Evolutionary conservation across 1,140 invertebrate species (phyloP).

Genomic region (Popillia japonica): DNA sequence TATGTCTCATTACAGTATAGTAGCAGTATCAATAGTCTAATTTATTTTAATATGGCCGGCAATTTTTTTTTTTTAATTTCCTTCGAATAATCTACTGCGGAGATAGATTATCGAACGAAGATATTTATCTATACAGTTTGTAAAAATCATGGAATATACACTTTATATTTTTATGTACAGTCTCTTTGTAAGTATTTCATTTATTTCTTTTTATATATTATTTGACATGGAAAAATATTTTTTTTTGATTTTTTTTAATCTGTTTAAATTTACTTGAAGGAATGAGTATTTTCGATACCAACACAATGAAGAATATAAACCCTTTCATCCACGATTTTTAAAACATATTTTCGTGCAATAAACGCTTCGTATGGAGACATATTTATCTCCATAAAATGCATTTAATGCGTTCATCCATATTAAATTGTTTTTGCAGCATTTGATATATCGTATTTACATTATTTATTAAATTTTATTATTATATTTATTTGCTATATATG

Average conservation of each 20-base stretch:
- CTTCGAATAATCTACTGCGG: not conserved
- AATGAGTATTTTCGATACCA: no score
- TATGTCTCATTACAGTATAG: constrained; percentile 27
- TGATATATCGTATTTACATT: no score
- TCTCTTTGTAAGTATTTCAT: not conserved
- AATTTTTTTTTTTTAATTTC: constrained; percentile 35
- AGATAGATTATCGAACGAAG: not conserved
- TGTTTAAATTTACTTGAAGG: not conserved
- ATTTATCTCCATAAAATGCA: no score
- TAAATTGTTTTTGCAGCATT: no score
- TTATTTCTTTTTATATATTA: not conserved
- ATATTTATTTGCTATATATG: no score
- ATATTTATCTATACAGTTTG: constrained; percentile 2
- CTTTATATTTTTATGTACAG: not conserved
- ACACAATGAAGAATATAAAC: no score
- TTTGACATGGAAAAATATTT: not conserved
- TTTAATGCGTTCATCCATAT: no score
- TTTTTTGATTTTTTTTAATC: not conserved
- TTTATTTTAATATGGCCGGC: constrained; percentile 41
- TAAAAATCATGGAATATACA: not conserved
- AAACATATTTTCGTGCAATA: no score
- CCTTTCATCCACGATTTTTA: no score
- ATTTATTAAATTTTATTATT: no score
- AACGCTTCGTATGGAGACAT: no score
- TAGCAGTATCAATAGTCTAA: constrained; percentile 21